Percentiles rank a stretch among this genome's conserved stretches.
Evolutionary conservation across 2,888 invertebrate species (phyloP).

Genomic region (Caenorhabditis sp.): DNA sequence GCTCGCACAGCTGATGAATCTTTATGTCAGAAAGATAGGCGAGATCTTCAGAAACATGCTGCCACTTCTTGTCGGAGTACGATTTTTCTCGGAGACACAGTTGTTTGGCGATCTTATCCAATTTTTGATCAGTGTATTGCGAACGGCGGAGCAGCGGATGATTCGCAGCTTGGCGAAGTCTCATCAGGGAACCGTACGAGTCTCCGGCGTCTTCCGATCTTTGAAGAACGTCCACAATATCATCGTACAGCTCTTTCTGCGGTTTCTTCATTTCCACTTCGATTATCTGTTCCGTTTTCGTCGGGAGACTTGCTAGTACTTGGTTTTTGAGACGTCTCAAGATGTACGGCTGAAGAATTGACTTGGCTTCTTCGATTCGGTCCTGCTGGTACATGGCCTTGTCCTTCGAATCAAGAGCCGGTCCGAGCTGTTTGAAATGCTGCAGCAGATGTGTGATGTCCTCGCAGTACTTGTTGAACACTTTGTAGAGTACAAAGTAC

Average conservation of each 20-base stretch:
- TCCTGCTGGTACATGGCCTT: conserved; percentile 89
- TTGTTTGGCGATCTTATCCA: conserved; percentile 84
- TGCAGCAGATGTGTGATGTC: conserved; percentile 70
- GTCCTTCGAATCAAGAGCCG: conserved; percentile 80
- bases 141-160: conserved; percentile 90
- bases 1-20: conserved; percentile 69
- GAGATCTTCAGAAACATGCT: conserved; percentile 88
- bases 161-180: conserved; percentile 91
- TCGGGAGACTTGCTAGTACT: conserved; percentile 85
- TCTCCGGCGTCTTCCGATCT: conserved; percentile 31
- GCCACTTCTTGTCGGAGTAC: conserved; percentile 80
- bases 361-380: conserved; percentile 92
- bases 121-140: conserved; percentile 83
- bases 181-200: conserved; percentile 86
- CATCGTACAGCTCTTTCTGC: conserved; percentile 86
- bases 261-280: conserved; percentile 85
- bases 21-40: conserved; percentile 90
- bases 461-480: conserved; percentile 71
- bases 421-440: conserved; percentile 72
- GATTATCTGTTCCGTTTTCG: conserved; percentile 86
- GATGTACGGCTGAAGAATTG: conserved; percentile 96
- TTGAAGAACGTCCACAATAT: conserved; percentile 58
- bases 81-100: conserved; percentile 64
- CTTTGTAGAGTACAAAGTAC: conserved; percentile 94
- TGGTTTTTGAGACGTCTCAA: conserved; percentile 87